Conservation (phyloP, 2,113 vertebrate species). For the Polypterus bichir region DNA sequence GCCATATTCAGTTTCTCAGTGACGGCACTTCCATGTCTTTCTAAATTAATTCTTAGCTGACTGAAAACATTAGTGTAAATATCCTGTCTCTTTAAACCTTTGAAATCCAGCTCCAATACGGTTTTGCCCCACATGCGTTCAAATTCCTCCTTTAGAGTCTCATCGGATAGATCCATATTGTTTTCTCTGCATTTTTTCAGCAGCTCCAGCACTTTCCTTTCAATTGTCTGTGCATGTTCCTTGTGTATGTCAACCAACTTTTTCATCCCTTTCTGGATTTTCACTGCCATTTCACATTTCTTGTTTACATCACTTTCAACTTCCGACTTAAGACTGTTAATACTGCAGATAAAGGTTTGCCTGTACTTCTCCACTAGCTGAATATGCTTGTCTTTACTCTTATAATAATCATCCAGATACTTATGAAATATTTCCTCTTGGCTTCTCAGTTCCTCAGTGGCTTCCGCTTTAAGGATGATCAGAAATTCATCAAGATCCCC, state of each 20-base stretch:
- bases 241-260: constrained; percentile 33
- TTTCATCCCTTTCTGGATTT: constrained; percentile 27
- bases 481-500: constrained; percentile 15
- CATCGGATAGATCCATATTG: constrained; percentile 24
- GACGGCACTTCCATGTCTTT: constrained; percentile 20
- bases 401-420: constrained; percentile 28
- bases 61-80: constrained; percentile 30
- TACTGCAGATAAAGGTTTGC: constrained; percentile 29
- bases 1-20: constrained; percentile 35
- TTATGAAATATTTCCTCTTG: constrained; percentile 26
- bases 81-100: constrained; percentile 28
- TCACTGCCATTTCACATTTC: constrained; percentile 25
- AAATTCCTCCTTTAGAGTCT: constrained; percentile 42
- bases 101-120: constrained; percentile 31
- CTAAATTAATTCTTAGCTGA: constrained; percentile 39
- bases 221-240: constrained; percentile 27
- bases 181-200: constrained; percentile 28
- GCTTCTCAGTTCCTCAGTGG: constrained; percentile 24
- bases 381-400: constrained; percentile 26
- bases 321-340: constrained; percentile 25
- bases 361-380: constrained; percentile 34
- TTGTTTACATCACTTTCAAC: constrained; percentile 20
- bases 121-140: constrained; percentile 41
- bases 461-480: constrained; percentile 28
- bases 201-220: constrained; percentile 32